Evolutionary conservation across 2,888 invertebrate species (phyloP), one percentile per base, ranked within the genome.

Genomic region (Brassicogethes aeneus): DNA sequence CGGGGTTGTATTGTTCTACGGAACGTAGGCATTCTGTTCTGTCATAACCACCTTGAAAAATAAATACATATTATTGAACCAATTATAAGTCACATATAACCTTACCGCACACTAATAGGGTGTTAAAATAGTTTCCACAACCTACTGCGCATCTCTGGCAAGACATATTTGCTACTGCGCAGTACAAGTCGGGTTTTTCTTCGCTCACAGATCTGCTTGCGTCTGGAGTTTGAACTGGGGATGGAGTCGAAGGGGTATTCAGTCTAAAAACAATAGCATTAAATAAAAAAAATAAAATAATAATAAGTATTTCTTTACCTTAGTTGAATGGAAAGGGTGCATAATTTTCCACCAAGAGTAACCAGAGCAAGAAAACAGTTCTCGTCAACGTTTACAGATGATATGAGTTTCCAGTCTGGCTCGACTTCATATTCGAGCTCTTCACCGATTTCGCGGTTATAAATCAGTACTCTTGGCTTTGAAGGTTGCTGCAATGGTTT

Each of bases 11-110:
- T 34, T 77, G 75, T 68, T 88, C 88, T 1, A 81, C 84, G 14
- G 78, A 74, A 50, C 77, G 77, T 53, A 91, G 71, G 61, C 89
- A 90, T 62, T 89, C 86, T 32, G 84, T 84, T 50, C 90, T 75
- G 69, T 90, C 88, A 69, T 91, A 90, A 5, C 85, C 85, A 57
- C 83, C 80, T 77, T 54, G 30, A 57, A 53, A 48, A 10, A 39
- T 17, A 16, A 40, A 39, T 37, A 3, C 13, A 32, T 10, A 32
- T 15, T 7, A 34, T 2, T n/a, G n/a, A n/a, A n/a, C 23, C 23
- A 23, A 23, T 10, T 23, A 7, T 23, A 23, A 10, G 23, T 23
- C 23, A 23, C 5, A n/a, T n/a, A n/a, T 7, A 23, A 30, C 64
- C 74, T 71, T 71, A 77, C 87, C 90, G 69, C 86, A 85, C 43